Conservation (phyloP, 2,113 vertebrate genomes). For the Dipodomys merriami region DNA sequence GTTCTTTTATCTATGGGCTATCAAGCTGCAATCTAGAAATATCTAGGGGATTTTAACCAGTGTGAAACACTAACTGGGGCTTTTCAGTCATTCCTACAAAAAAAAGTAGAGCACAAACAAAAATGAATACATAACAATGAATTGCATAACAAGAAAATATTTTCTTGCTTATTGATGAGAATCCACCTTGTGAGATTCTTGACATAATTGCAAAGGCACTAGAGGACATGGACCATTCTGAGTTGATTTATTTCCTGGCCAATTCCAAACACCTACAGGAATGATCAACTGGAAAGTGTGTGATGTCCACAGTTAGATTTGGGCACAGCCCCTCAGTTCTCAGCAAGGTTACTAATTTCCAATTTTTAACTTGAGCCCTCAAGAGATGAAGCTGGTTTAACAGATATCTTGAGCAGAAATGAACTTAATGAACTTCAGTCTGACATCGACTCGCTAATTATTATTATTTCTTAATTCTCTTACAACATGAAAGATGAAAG, state of each 20-base stretch:
- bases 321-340: background rate
- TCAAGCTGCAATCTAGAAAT: background rate
- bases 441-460: constrained; percentile 55
- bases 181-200: background rate
- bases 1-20: too few relatives aligned
- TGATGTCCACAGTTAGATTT: background rate
- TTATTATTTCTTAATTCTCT: constrained; percentile 64
- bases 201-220: background rate
- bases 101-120: background rate
- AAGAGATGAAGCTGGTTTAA: constrained; percentile 19
- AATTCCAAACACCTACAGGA: constrained; percentile 22
- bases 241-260: background rate
- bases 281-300: background rate
- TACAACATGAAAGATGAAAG: constrained; percentile 52
- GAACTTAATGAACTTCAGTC: constrained; percentile 2
- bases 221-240: background rate
- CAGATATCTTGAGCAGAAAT: constrained; percentile 11
- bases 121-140: background rate
- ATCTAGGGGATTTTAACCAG: background rate
- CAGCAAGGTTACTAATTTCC: constrained; percentile 33
- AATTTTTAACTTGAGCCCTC: constrained; percentile 29
- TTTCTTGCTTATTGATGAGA: constrained; percentile 8
- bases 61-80: background rate
- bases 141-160: background rate
- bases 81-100: constrained; percentile 25